Conservation (phyloP, 2,888 invertebrate genomes). For the Drosophila parthenogenetica region DNA sequence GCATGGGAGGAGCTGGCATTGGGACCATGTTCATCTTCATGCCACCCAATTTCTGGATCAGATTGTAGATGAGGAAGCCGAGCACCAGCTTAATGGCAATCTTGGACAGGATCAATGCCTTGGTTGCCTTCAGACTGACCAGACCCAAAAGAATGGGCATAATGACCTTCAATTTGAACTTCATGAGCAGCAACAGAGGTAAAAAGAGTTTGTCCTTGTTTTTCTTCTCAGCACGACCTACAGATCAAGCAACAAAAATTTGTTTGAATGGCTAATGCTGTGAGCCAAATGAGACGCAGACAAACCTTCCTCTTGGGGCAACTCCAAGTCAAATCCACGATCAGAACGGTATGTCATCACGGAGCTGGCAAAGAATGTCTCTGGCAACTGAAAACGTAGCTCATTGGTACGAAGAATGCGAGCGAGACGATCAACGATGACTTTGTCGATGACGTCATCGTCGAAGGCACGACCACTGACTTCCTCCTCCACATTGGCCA, state of each 20-base stretch:
- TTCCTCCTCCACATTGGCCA: conserved; percentile 88
- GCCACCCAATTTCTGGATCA: conserved; percentile 92
- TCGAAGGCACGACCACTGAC: conserved; percentile 87
- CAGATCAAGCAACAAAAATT: conserved; percentile 50
- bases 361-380: conserved; percentile 89
- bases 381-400: conserved; percentile 90
- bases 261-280: neutral
- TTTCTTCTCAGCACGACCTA: conserved; percentile 91
- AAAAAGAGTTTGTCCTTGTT: conserved; percentile 92
- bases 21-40: conserved; percentile 91
- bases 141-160: conserved; percentile 93
- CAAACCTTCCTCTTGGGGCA: conserved; percentile 86
- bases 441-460: conserved; percentile 89
- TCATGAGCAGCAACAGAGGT: conserved; percentile 91
- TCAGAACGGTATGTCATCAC: conserved; percentile 89
- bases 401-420: conserved; percentile 91
- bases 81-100: conserved; percentile 92
- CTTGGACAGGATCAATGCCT: conserved; percentile 93
- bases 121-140: conserved; percentile 92
- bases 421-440: conserved; percentile 90
- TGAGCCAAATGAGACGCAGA: neutral
- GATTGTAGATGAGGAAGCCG: conserved; percentile 92
- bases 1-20: conserved; percentile 87
- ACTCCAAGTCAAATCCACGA: conserved; percentile 88
- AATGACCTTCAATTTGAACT: conserved; percentile 93